Conservation (phyloP, 2,797 vertebrate genomes). For the Melanotaenia nigrans region DNA sequence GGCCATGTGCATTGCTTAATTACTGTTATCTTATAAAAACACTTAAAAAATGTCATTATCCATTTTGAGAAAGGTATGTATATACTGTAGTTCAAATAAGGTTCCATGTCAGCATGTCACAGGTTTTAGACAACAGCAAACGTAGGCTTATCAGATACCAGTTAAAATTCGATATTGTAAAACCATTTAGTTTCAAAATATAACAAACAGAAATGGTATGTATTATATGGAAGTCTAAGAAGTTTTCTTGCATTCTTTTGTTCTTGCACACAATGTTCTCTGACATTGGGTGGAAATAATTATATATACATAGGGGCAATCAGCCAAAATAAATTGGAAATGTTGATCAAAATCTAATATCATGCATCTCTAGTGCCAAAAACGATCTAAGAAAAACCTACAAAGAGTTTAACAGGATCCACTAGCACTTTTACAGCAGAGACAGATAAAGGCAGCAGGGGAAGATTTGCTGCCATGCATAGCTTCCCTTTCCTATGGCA, state of each 20-base stretch:
- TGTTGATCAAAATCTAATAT: neutral
- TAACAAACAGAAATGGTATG: neutral
- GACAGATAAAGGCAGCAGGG: neutral
- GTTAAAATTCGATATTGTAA: neutral
- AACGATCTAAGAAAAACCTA: slow-evolving; percentile 18
- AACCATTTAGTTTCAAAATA: neutral
- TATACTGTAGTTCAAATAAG: neutral
- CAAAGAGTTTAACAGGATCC: slow-evolving; percentile 8
- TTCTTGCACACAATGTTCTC: neutral
- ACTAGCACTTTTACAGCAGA: slow-evolving; percentile 10
- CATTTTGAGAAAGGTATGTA: slow-evolving; percentile 20
- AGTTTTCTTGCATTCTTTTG: neutral
- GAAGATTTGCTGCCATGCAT: slow-evolving; percentile 14
- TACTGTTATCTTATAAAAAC: slow-evolving; percentile 50
- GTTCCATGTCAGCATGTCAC: neutral
- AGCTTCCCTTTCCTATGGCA: slow-evolving; percentile 11
- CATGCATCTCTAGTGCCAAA: neutral
- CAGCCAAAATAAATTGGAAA: neutral
- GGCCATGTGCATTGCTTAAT: slow-evolving; percentile 47
- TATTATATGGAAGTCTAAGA: neutral
- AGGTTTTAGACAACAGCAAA: neutral
- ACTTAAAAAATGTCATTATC: slow-evolving; percentile 45
- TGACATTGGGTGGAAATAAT: neutral
- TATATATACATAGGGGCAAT: neutral
- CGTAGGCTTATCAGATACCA: slow-evolving; percentile 6